Evolutionary conservation across 2,888 invertebrate genomes (phyloP).

Genomic region (Epirrhoe alternata): DNA sequence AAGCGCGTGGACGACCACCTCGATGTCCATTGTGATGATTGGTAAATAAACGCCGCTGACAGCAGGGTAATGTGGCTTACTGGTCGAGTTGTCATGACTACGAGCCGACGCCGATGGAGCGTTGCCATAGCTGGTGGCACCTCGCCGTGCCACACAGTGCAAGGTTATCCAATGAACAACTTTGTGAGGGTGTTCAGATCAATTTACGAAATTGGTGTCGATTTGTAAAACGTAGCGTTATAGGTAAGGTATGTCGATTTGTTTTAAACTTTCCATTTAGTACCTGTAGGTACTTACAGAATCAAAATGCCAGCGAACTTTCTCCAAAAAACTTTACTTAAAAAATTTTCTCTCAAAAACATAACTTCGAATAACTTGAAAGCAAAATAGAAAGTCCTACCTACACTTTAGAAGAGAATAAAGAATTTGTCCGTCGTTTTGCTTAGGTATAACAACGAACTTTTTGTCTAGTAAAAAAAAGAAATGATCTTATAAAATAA

Average conservation of each 20-base stretch:
- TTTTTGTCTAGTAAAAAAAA: too few relatives aligned
- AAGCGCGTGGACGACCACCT: conserved; percentile 56
- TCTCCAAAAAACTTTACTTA: too few relatives aligned
- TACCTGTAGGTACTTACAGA: too few relatives aligned
- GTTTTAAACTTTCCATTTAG: conserved; percentile 35
- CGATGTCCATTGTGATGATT: conserved; percentile 63
- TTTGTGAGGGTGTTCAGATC: conserved; percentile 51
- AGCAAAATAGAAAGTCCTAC: too few relatives aligned
- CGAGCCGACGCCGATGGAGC: conserved; percentile 58
- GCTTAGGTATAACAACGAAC: too few relatives aligned
- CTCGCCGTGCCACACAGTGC: conserved; percentile 61
- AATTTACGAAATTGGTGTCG: conserved; percentile 51
- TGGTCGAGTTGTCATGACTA: conserved; percentile 64
- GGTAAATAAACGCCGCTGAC: conserved; percentile 70
- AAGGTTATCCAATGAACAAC: conserved; percentile 51
- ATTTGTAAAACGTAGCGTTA: conserved; percentile 27
- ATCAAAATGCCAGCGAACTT: too few relatives aligned
- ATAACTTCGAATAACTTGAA: too few relatives aligned
- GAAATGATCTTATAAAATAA: neutral
- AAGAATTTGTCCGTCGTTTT: too few relatives aligned
- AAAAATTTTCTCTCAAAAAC: too few relatives aligned
- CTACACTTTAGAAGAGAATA: too few relatives aligned
- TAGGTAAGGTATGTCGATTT: too few relatives aligned
- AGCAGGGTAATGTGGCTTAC: conserved; percentile 50
- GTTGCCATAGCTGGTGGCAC: conserved; percentile 56